Evolutionary conservation across 1,140 invertebrate genomes (phyloP), one percentile per base, ranked within the genome.

Genomic region (Lordiphosa stackelbergi): DNA sequence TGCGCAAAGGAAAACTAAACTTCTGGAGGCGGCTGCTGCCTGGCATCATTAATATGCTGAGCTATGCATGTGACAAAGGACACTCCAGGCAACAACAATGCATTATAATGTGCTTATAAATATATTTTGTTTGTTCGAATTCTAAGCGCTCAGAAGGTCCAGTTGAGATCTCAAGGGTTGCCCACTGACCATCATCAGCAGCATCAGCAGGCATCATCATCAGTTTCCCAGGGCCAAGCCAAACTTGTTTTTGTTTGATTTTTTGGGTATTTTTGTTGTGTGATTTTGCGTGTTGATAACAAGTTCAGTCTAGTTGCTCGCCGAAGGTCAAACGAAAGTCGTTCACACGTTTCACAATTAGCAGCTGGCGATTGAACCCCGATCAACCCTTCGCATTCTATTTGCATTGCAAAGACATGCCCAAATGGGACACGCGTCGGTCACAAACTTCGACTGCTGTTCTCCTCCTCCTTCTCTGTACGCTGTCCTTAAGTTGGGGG

Each of bases 41-140:
- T 34, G 43, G 48, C 75, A 60, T 83, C 77, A 83, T 83, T 83
- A 83, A 83, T 83, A 77, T 83, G 77, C 77, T 77, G 72, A 75
- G 75, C 64, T 72, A 54, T 83, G 77, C 69, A 77, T 83, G 63
- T 81, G 77, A 81, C 77, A 81, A 81, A 75, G 72, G 64, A 83
- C 60, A 60, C 61, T 66, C 61, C 24, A 45, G 38, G 34, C 53
- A 66, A 75, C 72, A 72, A 81, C 77, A 81, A 66, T 81, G 69
- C 78, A 61, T 73, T 61, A 84, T 84, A 83, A 83, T 83, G 69
- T 83, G 78, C 78, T 83, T 83, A 83, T 83, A 83, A 83, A 84
- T 83, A 77, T 69, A 73, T 78, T 68, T 62, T 51, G 55, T 37
- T 37, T 59, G 56, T 61, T 35, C 13, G 28, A 24, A 24, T 24